A percentile compares a stretch with the other conserved stretches of the same genome.
phyloP scores from a whole-genome alignment of 1,140 invertebrate genomes.

The Nymphalis io region DNA sequence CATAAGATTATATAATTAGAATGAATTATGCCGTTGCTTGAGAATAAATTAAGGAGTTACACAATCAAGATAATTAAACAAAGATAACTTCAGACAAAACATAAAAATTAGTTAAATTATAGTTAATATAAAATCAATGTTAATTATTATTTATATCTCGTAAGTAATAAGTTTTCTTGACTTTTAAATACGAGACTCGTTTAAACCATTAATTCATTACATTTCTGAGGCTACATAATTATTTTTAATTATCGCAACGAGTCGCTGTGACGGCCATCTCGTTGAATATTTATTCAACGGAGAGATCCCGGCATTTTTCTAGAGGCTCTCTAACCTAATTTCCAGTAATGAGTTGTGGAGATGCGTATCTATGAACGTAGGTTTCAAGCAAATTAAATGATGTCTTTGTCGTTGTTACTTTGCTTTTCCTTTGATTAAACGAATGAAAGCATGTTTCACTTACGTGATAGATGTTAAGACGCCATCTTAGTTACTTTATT shows the following conservation, averaged over 20 bases:
- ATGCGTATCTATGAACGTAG: slow-evolving; percentile 35
- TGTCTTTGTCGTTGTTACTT: slow-evolving; percentile 20
- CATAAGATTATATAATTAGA: too few relatives aligned
- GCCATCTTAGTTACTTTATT: not conserved
- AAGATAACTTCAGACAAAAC: too few relatives aligned
- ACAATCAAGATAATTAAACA: too few relatives aligned
- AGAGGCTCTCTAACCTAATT: slow-evolving; percentile 55
- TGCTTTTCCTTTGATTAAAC: slow-evolving; percentile 20
- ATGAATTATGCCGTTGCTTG: too few relatives aligned
- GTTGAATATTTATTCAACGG: slow-evolving; percentile 55
- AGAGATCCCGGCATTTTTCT: slow-evolving; percentile 53
- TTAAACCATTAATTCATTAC: slow-evolving; percentile 6
- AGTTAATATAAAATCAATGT: too few relatives aligned
- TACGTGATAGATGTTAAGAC: not conserved
- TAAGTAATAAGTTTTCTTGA: not conserved
- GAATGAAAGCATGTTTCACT: not conserved
- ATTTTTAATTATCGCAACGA: slow-evolving; percentile 59
- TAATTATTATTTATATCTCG: not conserved
- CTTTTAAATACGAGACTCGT: not conserved
- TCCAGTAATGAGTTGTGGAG: slow-evolving; percentile 44
- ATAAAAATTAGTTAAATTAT: too few relatives aligned
- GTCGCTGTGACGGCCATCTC: slow-evolving; percentile 39
- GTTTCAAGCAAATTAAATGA: slow-evolving; percentile 24
- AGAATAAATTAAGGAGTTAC: too few relatives aligned
- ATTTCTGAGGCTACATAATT: slow-evolving; percentile 44